A percentile compares a stretch with the other conserved stretches of the same genome.
Evolutionary conservation across 1,140 invertebrate species (phyloP).

Genomic region (Magallana angulata): DNA sequence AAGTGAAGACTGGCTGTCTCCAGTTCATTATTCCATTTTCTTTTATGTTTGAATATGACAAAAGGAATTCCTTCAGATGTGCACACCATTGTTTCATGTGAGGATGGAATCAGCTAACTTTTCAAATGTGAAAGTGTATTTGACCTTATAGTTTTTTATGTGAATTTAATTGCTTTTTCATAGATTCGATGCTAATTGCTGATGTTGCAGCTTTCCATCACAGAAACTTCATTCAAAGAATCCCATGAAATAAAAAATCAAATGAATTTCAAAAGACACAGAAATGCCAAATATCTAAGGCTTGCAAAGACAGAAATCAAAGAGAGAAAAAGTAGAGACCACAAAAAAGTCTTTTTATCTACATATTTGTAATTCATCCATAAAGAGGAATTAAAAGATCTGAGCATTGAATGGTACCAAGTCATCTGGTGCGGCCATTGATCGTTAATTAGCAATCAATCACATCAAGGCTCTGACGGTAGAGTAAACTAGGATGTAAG

Average conservation of each 20-base stretch:
- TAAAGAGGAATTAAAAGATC: conserved; percentile 17
- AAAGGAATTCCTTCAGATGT: neutral
- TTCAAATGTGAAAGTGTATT: neutral
- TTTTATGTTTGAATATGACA: neutral
- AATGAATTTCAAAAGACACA: conserved; percentile 3
- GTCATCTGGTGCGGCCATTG: conserved; percentile 14
- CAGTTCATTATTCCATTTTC: neutral
- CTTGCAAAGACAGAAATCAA: neutral
- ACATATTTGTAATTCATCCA: conserved; percentile 26
- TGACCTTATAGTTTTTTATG: neutral
- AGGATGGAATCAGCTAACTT: neutral
- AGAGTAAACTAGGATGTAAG: conserved; percentile 27
- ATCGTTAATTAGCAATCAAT: conserved; percentile 32
- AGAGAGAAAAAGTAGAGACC: neutral
- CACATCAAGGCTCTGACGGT: neutral
- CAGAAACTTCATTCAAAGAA: conserved; percentile 25
- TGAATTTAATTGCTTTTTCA: no score
- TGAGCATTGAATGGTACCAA: neutral
- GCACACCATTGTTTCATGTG: neutral
- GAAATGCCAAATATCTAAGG: neutral
- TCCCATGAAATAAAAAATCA: neutral
- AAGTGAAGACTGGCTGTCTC: no score
- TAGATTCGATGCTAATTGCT: neutral
- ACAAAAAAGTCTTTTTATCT: conserved; percentile 22
- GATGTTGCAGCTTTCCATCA: neutral